Base-by-base conservation (phyloP, 2,797 vertebrate genomes). In the Chloroceryle amazona region DNA sequence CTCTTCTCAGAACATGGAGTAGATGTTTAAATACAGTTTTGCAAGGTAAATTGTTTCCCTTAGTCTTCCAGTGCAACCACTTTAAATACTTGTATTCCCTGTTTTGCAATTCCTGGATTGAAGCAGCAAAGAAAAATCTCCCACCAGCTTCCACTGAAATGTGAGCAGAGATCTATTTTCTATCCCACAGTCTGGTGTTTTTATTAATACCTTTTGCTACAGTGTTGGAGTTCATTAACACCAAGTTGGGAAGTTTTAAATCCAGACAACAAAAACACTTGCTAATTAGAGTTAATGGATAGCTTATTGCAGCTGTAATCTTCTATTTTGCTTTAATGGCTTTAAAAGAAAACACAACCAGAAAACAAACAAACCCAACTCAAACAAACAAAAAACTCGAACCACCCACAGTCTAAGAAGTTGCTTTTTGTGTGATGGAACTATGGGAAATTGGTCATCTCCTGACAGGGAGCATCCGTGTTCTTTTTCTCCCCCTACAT, bases 231-330 rank as follows among this genome's bases (percentile, higher is more conserved):
- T 95, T 97, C 92, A 80, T 95, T 96, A 94, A 78, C 86, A 81
- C n/a, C 67, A 55, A 51, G 78, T 93, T 92, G 81, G 94, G 89
- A 93, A 90, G 74, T 90, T 97, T 93, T 78, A 93, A 97, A 96
- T 92, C 86, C 84, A 92, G 89, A 81, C 84, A 87, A 74, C 78
- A 96, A 89, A 93, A 89, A 93, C 83, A 78, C 61, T 83, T 81
- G 46, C 74, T 96, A 95, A 95, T 97, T 96, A 86, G 67, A 87
- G 57, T 87, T 91, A 81, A 96, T 95, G 81, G 95, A 90, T 89
- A 93, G 86, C 83, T 96, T 94, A 80, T 79, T 96, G 90, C 78
- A 89, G 67, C 88, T 46, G 22, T 89, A 90, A 92, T 92, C 83
- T 90, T 95, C 83, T 90, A 44, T 41, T 96, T 85, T 96, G 52